phyloP scores from a whole-genome alignment of 2,113 vertebrate genomes.

The Guaruba guarouba region DNA sequence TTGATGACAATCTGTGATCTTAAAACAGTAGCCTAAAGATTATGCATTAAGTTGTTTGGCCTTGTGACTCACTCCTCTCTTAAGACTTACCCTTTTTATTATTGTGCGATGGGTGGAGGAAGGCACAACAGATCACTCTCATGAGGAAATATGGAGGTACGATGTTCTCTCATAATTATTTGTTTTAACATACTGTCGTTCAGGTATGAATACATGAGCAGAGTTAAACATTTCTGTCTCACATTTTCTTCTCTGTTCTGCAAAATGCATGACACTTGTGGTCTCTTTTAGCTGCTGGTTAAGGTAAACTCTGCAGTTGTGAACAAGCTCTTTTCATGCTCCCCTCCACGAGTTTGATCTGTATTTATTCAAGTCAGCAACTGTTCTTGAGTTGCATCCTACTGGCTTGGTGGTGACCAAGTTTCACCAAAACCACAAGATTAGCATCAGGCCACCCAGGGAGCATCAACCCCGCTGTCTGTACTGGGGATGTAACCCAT shows the following conservation, averaged over 20 bases:
- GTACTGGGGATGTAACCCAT: accelerated
- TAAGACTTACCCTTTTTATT: slow-evolving; percentile 14
- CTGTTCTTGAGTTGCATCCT: background rate
- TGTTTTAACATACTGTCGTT: background rate
- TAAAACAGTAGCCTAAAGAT: slow-evolving; percentile 62
- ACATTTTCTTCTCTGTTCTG: background rate
- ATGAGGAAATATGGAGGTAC: background rate
- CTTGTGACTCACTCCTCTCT: slow-evolving; percentile 25
- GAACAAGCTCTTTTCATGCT: background rate
- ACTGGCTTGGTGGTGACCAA: background rate
- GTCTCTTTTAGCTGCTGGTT: background rate
- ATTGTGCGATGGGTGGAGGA: background rate
- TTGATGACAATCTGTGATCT: slow-evolving; percentile 68
- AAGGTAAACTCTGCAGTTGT: background rate
- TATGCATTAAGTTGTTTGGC: slow-evolving; percentile 51
- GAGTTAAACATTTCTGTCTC: background rate
- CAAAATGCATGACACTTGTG: background rate
- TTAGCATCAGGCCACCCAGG: background rate
- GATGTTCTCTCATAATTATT: background rate
- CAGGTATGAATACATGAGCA: background rate
- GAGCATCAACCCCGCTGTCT: accelerated
- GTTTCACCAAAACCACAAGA: background rate
- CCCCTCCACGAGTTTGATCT: background rate
- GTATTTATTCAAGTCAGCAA: accelerated
- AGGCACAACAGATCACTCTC: background rate